Base-by-base conservation (phyloP, 2,113 vertebrate genomes). In the Aegithalos caudatus region DNA sequence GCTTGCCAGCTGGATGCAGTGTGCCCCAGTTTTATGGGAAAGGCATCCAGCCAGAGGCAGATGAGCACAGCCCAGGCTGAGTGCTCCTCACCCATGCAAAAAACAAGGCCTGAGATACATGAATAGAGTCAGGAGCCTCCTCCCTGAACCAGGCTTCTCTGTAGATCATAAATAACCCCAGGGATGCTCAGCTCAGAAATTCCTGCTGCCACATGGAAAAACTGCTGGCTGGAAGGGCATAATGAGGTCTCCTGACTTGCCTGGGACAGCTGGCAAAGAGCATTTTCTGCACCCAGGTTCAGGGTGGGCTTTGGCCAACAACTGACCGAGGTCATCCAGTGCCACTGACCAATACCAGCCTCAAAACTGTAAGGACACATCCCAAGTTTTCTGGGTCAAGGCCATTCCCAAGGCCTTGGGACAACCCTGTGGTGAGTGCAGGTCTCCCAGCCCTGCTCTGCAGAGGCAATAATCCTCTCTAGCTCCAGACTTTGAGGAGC, bases 1-100 rank as follows among this genome's bases (percentile, higher is more conserved):
- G 19, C 35, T 73, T 79, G 76, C 95, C 95, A 97, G 92, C 94
- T 93, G 95, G 94, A 86, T 16, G 64, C 5, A 58, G 44, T 21
- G 73, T 64, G 38, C 56, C 64, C n/a, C 42, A 10, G 47, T 27
- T 81, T 78, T 62, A 71, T 6, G 14, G 82, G 72, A 38, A 86
- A 57, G 72, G 76, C 67, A 9, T n/a, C 67, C 50, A 72, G 94
- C 76, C 92, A 94, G 90, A 72, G 71, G 86, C 17, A 0, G 23
- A n/a, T 9, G 67, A 92, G 42, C 71, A 10, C 22, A 50, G 71
- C 82, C 60, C 71, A 47, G 67, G 74, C 33, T 24, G 33, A 70
- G 47, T 2, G 11, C 50, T 71, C 60, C 82, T 93, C 58, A 50
- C 12, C 16, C 25, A 0, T 9, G 18, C 74, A 53, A 22, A 42